phyloP scores from a whole-genome alignment of 2,888 invertebrate species.

The Anarsia innoxiella region DNA sequence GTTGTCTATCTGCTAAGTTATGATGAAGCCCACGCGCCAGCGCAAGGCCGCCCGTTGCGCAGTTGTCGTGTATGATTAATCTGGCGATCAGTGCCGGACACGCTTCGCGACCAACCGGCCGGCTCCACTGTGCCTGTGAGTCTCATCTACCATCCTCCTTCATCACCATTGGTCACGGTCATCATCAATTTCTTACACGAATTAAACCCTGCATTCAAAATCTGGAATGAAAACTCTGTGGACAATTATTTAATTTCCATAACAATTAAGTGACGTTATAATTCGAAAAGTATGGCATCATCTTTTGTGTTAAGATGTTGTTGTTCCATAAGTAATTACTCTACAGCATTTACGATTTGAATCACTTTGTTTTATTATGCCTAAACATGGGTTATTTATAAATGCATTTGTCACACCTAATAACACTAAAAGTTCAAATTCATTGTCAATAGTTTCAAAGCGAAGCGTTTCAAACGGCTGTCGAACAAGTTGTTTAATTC shows the following conservation, averaged over 20 bases:
- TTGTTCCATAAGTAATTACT: no score
- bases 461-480: background rate
- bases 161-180: background rate
- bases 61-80: conserved; percentile 64
- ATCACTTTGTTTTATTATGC: no score
- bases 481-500: conserved; percentile 6
- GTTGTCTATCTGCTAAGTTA: conserved; percentile 49
- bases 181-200: no score
- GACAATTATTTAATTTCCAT: no score
- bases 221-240: no score
- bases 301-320: no score
- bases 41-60: conserved; percentile 64
- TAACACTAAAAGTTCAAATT: conserved; percentile 1
- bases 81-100: conserved; percentile 62
- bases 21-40: conserved; percentile 55
- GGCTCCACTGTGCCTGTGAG: conserved; percentile 21
- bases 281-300: no score
- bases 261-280: no score
- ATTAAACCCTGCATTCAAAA: no score
- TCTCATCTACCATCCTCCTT: background rate
- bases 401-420: conserved; percentile 6
- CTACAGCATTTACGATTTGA: no score
- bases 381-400: no score
- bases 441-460: conserved; percentile 1
- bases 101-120: conserved; percentile 43